Base-by-base conservation (phyloP, 2,888 invertebrate species). In the Melitaea athalia region DNA sequence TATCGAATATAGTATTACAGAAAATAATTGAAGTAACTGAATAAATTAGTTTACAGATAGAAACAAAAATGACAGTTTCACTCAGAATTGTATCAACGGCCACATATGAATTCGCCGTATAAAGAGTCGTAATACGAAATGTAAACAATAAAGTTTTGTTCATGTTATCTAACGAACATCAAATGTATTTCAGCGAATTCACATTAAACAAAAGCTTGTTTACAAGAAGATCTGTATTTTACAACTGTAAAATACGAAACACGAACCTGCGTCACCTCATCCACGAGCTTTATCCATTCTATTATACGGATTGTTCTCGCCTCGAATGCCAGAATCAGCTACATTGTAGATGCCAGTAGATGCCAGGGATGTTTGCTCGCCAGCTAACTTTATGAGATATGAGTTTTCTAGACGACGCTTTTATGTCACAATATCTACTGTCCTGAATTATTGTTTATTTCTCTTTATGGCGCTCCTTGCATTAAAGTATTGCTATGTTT, bases 301-400 rank as follows among this genome's bases (percentile, higher is more conserved):
- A 89, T 91, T 89, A 89, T 78, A 82, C 81, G 85, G 89, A 91
- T 89, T 89, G 89, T 91, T 90, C 90, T 88, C 89, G 90, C 89
- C 89, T 87, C 76, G 79, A 80, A 83, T 88, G 91, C 89, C 91
- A 89, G 88, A 89, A 88, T 83, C 78, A 81, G 80, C 79, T 84
- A 86, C 83, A 82, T 81, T 84, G 84, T 86, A 82, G 78, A 85
- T 80, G 85, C 83, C 84, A 84, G 77, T 79, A 38, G 80, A 74
- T 68, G 66, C 66, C 61, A 66, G 55, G 57, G 81, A 85, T 85
- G 82, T 85, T 66, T 85, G 84, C 82, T 81, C 84, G 88, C 89
- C 87, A 88, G 87, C 84, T 86, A 87, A 91, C 86, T 91, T 91
- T 89, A 82, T 87, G 89, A 89, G 83, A 86, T 85, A 89, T 87